Percentiles rank a stretch among this genome's conserved stretches.
These are phyloP conservation scores for Galeruca laticollis DNA, from an alignment of 2,888 invertebrate species.

Conservation along the genomic window DNA sequence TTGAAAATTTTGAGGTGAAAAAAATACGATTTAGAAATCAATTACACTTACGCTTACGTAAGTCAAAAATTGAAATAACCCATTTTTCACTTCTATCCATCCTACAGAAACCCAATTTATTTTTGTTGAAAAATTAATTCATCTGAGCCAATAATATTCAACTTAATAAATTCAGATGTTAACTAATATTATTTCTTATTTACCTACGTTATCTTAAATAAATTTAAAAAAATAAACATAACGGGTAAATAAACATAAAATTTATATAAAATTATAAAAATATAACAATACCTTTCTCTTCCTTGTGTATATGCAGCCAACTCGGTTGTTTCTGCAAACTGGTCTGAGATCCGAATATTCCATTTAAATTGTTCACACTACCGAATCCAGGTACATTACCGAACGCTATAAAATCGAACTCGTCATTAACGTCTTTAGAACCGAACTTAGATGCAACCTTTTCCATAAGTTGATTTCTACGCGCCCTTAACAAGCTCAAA, in stretches of 20 bases:
- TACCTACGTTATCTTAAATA: background rate
- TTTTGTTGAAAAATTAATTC: background rate
- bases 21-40: no score
- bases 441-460: conserved; percentile 56
- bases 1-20: no score
- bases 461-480: conserved; percentile 61
- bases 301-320: conserved; percentile 52
- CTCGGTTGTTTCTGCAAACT: conserved; percentile 51
- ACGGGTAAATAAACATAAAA: background rate
- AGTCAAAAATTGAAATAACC: no score
- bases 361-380: conserved; percentile 15
- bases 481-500: conserved; percentile 61
- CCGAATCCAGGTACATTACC: conserved; percentile 50
- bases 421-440: conserved; percentile 59
- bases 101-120: no score
- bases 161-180: background rate
- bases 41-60: no score
- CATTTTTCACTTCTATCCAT: no score
- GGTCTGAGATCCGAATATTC: conserved; percentile 44
- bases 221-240: background rate
- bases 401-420: conserved; percentile 65
- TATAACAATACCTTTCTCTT: conserved; percentile 36
- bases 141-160: background rate
- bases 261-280: background rate
- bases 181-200: background rate